Conservation (phyloP, 1,140 invertebrate genomes). For the Platorchestia sp. region DNA sequence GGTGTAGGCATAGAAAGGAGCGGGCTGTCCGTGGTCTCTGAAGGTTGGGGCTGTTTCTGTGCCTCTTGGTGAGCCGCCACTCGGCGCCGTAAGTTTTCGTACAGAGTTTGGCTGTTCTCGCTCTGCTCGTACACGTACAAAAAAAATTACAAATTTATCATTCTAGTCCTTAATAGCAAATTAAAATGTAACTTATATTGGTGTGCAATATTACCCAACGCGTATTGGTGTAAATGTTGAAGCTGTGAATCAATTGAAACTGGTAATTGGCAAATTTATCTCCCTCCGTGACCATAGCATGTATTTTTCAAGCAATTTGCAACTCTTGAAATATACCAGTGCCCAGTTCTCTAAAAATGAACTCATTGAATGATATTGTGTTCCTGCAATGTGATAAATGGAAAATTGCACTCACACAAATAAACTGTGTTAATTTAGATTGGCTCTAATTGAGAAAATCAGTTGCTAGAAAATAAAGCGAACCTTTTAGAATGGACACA, state of each 20-base stretch:
- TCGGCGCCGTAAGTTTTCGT: slow-evolving; percentile 83
- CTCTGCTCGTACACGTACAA: slow-evolving; percentile 78
- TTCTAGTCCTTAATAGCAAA: neutral
- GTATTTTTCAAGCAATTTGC: too few relatives aligned
- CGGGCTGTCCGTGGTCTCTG: slow-evolving; percentile 86
- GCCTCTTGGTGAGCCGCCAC: slow-evolving; percentile 81
- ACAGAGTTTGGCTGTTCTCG: slow-evolving; percentile 86
- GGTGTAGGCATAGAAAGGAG: slow-evolving; percentile 88
- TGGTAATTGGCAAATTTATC: too few relatives aligned
- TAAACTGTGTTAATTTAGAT: too few relatives aligned
- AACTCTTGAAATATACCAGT: too few relatives aligned
- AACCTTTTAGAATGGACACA: too few relatives aligned
- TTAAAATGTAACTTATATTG: neutral
- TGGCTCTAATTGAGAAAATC: too few relatives aligned
- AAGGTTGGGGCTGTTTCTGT: slow-evolving; percentile 74
- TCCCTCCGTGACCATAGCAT: too few relatives aligned
- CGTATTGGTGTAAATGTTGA: neutral
- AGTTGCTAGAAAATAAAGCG: too few relatives aligned
- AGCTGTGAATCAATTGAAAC: neutral
- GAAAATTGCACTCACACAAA: too few relatives aligned
- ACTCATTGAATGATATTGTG: too few relatives aligned
- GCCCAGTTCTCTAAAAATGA: too few relatives aligned
- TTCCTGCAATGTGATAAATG: too few relatives aligned
- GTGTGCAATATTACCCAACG: neutral
- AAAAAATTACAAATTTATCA: neutral